Evolutionary conservation across 2,797 vertebrate species (phyloP).

Genomic region (Vespertilio murinus): DNA sequence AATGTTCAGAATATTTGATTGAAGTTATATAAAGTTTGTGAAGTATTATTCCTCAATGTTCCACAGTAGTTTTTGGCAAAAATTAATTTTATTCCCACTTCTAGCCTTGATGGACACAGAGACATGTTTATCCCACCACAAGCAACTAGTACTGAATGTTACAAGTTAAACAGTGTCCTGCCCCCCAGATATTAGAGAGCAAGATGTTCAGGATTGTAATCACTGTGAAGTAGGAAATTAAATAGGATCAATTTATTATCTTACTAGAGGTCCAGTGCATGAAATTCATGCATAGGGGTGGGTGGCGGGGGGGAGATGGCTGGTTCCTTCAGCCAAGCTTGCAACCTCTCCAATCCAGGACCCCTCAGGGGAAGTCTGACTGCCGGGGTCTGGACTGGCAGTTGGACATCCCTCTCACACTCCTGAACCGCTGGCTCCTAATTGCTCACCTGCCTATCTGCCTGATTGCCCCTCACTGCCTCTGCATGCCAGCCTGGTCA

Average conservation of each 20-base stretch:
- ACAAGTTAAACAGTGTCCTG: not conserved
- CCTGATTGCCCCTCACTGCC: no score
- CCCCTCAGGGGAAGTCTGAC: no score
- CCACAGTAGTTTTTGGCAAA: not conserved
- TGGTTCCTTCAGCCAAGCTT: no score
- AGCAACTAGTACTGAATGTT: not conserved
- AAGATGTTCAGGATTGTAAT: not conserved
- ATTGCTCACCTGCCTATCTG: no score
- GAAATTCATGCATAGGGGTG: no score
- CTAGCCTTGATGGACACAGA: not conserved
- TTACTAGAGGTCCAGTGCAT: not conserved
- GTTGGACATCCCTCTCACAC: no score
- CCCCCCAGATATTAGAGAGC: not conserved
- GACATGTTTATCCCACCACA: not conserved
- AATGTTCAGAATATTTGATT: not conserved
- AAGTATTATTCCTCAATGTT: not conserved
- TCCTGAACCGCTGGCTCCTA: no score
- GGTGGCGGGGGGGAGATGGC: no score
- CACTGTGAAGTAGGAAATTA: not conserved
- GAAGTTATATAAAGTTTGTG: not conserved
- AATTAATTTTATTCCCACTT: not conserved
- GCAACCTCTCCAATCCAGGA: no score
- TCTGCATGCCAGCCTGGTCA: no score
- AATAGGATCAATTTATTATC: not conserved
- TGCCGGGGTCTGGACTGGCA: no score